Conservation (phyloP, 2,113 vertebrate species). For the Crotalus helleri region DNA sequence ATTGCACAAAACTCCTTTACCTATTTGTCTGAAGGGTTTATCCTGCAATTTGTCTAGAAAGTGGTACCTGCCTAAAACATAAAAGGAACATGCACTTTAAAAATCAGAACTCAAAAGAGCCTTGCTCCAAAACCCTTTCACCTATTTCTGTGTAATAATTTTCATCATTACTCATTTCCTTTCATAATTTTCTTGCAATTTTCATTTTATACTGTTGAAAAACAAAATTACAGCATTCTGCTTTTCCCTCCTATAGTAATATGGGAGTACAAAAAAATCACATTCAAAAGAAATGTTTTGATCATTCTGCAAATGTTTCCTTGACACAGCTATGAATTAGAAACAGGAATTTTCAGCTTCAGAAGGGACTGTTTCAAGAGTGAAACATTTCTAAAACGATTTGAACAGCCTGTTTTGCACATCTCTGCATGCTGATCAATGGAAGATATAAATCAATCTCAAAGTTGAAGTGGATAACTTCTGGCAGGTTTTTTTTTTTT, state of each 20-base stretch:
- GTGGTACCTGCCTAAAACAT: background rate
- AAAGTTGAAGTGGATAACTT: background rate
- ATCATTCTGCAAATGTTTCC: background rate
- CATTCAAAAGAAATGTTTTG: background rate
- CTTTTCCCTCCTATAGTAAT: background rate
- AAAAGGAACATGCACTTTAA: background rate
- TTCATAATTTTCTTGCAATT: background rate
- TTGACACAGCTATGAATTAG: background rate
- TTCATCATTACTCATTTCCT: background rate
- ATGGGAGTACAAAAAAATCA: background rate
- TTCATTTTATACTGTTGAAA: background rate
- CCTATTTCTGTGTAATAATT: background rate
- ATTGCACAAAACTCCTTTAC: background rate
- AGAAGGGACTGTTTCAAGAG: background rate
- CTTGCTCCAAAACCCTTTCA: background rate
- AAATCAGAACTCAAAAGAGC: background rate
- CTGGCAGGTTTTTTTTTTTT: background rate
- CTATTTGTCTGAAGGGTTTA: background rate
- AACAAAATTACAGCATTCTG: background rate
- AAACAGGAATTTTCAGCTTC: background rate
- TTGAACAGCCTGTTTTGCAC: background rate
- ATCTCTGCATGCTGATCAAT: background rate
- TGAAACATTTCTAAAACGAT: background rate
- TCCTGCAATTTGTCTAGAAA: background rate
- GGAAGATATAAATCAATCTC: background rate